Conservation (phyloP, 2,888 invertebrate genomes). For the Meghimatium bilineatum region DNA sequence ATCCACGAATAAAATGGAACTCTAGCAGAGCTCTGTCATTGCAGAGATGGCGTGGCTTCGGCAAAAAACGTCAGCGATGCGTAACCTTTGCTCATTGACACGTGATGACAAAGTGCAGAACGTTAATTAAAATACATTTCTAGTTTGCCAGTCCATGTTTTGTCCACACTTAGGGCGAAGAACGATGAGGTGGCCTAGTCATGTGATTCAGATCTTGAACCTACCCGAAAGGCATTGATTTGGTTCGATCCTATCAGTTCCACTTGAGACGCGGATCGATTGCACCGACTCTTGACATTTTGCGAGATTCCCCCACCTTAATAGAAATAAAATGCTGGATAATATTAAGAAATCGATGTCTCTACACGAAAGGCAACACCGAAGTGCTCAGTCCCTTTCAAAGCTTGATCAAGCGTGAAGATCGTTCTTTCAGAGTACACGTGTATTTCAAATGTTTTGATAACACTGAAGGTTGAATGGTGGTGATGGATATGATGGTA, state of each 20-base stretch:
- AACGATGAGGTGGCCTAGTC: constrained; percentile 13
- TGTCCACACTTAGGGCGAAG: neutral
- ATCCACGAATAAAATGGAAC: constrained; percentile 3
- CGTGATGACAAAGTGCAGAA: constrained; percentile 7
- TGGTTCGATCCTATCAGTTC: constrained; percentile 30
- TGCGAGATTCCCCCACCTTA: neutral
- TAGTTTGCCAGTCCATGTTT: neutral
- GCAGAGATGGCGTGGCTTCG: neutral
- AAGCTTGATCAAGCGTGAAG: too few relatives aligned
- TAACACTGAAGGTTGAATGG: too few relatives aligned
- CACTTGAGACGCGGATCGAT: constrained; percentile 5
- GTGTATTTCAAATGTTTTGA: too few relatives aligned
- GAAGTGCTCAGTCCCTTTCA: too few relatives aligned
- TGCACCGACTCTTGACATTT: neutral
- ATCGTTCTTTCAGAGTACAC: too few relatives aligned
- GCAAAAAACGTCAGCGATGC: constrained; percentile 8
- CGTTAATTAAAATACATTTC: constrained; percentile 33
- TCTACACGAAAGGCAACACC: too few relatives aligned
- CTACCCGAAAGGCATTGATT: constrained; percentile 36
- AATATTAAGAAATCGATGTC: too few relatives aligned
- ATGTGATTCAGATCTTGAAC: constrained; percentile 23
- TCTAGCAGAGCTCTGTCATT: neutral
- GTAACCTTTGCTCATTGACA: constrained; percentile 29
- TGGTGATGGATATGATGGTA: too few relatives aligned
- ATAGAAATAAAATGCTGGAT: too few relatives aligned